phyloP scores from a whole-genome alignment of 92 coral and sea anemone species.

The Zoanthus solanderi region DNA sequence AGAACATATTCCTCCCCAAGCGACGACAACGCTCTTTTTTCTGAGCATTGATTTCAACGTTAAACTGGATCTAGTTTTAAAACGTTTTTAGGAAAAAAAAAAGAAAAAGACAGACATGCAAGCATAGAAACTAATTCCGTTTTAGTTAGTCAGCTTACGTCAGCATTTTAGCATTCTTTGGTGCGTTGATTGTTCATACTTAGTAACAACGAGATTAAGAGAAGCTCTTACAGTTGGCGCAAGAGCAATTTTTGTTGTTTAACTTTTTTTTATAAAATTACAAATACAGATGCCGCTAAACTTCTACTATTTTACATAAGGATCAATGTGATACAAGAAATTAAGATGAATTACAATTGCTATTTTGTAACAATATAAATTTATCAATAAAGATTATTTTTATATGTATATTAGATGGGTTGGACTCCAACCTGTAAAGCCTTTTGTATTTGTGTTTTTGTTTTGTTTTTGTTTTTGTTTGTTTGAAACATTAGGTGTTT shows the following conservation, averaged over 20 bases:
- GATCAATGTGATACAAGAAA: neutral
- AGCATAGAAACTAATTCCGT: neutral
- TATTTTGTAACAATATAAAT: constrained; percentile 30
- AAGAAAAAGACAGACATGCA: neutral
- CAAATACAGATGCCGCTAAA: neutral
- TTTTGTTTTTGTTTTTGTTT: no score
- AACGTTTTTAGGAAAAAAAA: neutral
- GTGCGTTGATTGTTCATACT: neutral
- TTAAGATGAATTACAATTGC: neutral
- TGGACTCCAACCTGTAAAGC: neutral
- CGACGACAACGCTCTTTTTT: constrained; percentile 29
- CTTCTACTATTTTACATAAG: neutral
- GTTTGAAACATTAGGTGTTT: no score
- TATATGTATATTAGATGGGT: neutral
- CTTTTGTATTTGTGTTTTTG: neutral
- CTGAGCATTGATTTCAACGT: constrained; percentile 17
- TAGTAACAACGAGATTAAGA: neutral
- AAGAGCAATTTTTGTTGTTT: neutral
- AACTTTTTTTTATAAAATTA: neutral
- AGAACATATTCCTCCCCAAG: constrained; percentile 5
- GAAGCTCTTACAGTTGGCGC: neutral
- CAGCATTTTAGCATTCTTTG: neutral
- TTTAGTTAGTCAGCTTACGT: neutral
- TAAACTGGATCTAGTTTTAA: constrained; percentile 8
- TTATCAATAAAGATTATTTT: constrained; percentile 44